phyloP scores from a whole-genome alignment of 2,797 vertebrate species.

The Zalophus californianus region DNA sequence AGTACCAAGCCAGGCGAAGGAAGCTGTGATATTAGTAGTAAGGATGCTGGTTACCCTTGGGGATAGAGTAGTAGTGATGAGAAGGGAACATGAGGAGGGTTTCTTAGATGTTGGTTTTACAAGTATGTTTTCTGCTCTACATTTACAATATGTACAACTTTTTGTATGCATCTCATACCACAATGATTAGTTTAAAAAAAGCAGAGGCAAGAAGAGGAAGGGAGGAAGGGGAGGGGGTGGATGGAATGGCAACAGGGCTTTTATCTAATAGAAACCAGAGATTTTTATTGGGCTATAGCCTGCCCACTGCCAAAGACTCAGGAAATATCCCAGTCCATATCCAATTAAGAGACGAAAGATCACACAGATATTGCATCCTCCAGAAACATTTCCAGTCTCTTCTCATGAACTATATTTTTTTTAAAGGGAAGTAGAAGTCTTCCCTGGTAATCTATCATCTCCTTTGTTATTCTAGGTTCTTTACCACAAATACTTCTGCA shows the following conservation, averaged over 20 bases:
- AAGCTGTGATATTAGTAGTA: background rate
- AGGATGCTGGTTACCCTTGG: background rate
- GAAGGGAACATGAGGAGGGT: accelerated
- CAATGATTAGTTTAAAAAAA: background rate
- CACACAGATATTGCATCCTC: background rate
- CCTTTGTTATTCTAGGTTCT: background rate
- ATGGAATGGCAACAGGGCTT: accelerated
- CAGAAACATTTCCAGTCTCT: background rate
- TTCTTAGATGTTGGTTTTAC: background rate
- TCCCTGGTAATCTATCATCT: background rate
- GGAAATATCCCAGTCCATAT: background rate
- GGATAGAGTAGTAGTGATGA: background rate
- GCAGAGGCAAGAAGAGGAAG: background rate
- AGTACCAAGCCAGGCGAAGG: background rate
- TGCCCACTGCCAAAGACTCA: background rate
- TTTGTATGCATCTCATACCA: background rate
- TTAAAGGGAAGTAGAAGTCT: background rate
- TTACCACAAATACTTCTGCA: background rate
- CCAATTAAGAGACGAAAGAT: background rate
- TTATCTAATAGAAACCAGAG: background rate
- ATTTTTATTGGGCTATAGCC: background rate
- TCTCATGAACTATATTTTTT: background rate
- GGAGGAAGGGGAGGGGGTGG: background rate
- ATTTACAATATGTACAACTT: background rate
- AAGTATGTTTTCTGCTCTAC: background rate